Base-by-base conservation (phyloP, 2,113 vertebrate genomes). In the Mugil cephalus region DNA sequence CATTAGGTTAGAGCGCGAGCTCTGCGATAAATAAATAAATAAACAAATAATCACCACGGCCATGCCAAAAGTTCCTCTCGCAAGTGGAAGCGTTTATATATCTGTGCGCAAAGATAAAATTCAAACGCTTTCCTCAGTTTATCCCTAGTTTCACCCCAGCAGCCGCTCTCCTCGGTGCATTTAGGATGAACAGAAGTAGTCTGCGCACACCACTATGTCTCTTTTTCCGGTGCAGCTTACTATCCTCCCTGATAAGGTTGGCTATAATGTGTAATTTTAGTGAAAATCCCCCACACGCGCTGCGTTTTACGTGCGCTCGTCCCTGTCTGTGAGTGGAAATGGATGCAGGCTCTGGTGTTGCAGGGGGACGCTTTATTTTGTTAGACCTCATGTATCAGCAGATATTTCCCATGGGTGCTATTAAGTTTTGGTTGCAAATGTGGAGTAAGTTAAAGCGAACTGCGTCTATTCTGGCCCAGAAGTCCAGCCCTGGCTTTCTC, bases 321-420 rank as follows among this genome's bases (percentile, higher is more conserved):
- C 10, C 19, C 14, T 48, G 17, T 8, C 14, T 24, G 21, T 14
- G 36, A 17, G 64, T 48, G 69, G 17, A 59, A 51, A 52, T 21
- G 50, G 85, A 73, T 81, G 81, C 74, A 69, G 59, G 58, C 52
- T 21, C 68, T 18, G 61, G 39, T 68, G 66, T 34, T 81, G 81
- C 62, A 24, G 64, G 19, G 56, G 61, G 64, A 63, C 63, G 60
- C 65, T 2, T 30, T 30, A 30, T 42, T 45, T 19, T 10, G 48
- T 45, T 55, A 17, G 51, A 46, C 60, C 7, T 51, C 47, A 8
- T 8, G 18, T 17, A 15, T 36, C 52, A 35, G 38, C 34, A 18
- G 6, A 24, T 8, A 38, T 7, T 30, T 14, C 18, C 3, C 5
- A 6, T 6, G 6, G 14, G 7, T 45, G 62, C 18, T 3, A n/a